phyloP scores from a whole-genome alignment of 1,140 invertebrate genomes.

The Heliconius eleuchia region DNA sequence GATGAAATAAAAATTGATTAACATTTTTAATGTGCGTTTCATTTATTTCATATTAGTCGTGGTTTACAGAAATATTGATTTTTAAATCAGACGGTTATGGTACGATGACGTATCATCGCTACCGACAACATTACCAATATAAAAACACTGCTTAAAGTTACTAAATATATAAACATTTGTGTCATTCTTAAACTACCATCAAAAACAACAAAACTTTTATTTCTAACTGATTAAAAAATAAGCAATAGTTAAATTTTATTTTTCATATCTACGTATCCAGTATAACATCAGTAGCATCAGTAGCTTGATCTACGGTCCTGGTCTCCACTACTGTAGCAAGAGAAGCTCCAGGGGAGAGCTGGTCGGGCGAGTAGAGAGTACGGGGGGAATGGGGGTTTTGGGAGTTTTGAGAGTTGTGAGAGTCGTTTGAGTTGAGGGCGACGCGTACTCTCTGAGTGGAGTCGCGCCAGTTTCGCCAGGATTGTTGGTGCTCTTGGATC shows the following conservation, averaged over 20 bases:
- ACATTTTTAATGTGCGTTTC: conserved; percentile 54
- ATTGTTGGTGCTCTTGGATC: conserved; percentile 74
- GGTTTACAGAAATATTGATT: conserved; percentile 13
- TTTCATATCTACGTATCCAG: conserved; percentile 46
- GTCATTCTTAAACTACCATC: conserved; percentile 41
- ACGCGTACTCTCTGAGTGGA: conserved; percentile 71
- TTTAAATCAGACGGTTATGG: not conserved
- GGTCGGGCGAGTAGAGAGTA: conserved; percentile 29
- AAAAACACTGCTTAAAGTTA: conserved; percentile 32
- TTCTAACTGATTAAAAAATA: not conserved
- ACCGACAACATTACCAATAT: conserved; percentile 42
- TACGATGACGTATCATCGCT: conserved; percentile 18
- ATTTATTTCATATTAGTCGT: conserved; percentile 51
- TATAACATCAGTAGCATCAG: conserved; percentile 63
- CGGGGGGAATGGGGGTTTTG: not conserved
- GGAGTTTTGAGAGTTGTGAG: not conserved
- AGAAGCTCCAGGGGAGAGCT: conserved; percentile 32
- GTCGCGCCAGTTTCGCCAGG: conserved; percentile 75
- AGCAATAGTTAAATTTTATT: not conserved
- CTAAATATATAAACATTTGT: conserved; percentile 42
- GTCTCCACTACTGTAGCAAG: conserved; percentile 42
- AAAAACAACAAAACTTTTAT: not conserved
- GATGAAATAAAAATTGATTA: conserved; percentile 67
- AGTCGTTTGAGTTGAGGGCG: conserved; percentile 37
- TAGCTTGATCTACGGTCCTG: conserved; percentile 51